Evolutionary conservation across 2,888 invertebrate genomes (phyloP), one percentile per base, ranked within the genome.

Genomic region (Acleris laterana): DNA sequence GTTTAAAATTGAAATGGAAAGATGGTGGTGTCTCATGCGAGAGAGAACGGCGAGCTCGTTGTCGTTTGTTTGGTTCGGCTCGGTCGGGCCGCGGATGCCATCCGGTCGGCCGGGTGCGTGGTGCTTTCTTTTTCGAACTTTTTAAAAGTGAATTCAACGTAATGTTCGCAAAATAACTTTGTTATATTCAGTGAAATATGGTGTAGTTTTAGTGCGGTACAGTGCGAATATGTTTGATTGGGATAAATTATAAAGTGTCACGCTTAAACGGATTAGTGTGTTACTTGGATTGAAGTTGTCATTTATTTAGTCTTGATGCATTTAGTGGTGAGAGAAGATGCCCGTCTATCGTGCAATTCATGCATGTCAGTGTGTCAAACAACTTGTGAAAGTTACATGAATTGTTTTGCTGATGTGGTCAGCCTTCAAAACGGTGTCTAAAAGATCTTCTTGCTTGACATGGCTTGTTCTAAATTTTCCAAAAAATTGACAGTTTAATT

Each of bases 61-160:
- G 85, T 84, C 87, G 89, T 89, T 89, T 84, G 88, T 87, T 85
- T 85, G 83, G 81, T 76, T 81, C 85, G 82, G 80, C 82, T 59
- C 85, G 83, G 80, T 82, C 52, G 81, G 82, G 81, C 79, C 78
- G 78, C 82, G 87, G 81, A 80, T 80, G 89, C 85, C 79, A 89
- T 85, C 75, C 81, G 79, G 80, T 80, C 73, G 77, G 80, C 78
- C 81, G 84, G 80, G 77, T 77, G 59, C 48, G 68, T 60, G 46
- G 63, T 64, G 68, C 62, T 69, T 72, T 78, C 79, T 80, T 81
- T 79, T 85, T 83, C 84, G 83, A 85, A 88, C 82, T 86, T 85
- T 85, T 82, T 20, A 62, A 60, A 66, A 62, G 61, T 66, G 52
- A 56, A 52, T 46, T n/a, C 56, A 57, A 57, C 66, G 61, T 66